Conservation (phyloP, 2,797 vertebrate genomes). For the Sebastes variabilis region DNA sequence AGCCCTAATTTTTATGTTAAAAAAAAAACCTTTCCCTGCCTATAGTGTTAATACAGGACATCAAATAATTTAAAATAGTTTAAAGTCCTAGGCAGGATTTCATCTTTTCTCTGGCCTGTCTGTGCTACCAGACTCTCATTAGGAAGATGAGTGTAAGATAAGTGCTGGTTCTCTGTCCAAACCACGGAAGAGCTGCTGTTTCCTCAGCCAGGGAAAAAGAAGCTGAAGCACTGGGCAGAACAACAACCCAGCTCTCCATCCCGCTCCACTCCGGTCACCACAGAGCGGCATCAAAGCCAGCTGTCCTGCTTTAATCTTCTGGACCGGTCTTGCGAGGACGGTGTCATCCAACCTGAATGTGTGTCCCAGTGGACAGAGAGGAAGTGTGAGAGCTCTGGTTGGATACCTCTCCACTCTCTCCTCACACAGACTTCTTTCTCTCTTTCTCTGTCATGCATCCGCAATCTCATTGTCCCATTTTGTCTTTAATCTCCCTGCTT, state of each 20-base stretch:
- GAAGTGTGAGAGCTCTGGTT: background rate
- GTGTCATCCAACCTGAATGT: slow-evolving; percentile 28
- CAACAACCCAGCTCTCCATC: slow-evolving; percentile 40
- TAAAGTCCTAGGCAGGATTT: background rate
- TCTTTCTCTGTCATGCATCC: slow-evolving; percentile 16
- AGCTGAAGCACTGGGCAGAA: slow-evolving; percentile 38
- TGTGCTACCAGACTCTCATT: slow-evolving; percentile 6
- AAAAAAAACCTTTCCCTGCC: no score
- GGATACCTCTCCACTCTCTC: background rate
- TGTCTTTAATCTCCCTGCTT: slow-evolving; percentile 48
- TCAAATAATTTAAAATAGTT: no score
- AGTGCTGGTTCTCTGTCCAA: slow-evolving; percentile 6
- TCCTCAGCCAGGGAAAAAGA: slow-evolving; percentile 31
- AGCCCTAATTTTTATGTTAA: no score
- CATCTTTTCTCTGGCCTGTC: background rate
- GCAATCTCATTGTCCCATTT: slow-evolving; percentile 34
- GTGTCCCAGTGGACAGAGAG: slow-evolving; percentile 12
- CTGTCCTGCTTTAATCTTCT: slow-evolving; percentile 60
- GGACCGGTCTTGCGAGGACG: slow-evolving; percentile 25
- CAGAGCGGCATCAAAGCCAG: slow-evolving; percentile 53
- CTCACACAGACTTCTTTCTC: background rate
- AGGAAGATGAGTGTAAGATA: background rate
- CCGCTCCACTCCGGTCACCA: slow-evolving; percentile 11
- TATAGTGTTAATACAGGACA: no score
- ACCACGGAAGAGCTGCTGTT: slow-evolving; percentile 14